Conservation (phyloP, 2,888 invertebrate genomes). For the Drosophila rellima region DNA sequence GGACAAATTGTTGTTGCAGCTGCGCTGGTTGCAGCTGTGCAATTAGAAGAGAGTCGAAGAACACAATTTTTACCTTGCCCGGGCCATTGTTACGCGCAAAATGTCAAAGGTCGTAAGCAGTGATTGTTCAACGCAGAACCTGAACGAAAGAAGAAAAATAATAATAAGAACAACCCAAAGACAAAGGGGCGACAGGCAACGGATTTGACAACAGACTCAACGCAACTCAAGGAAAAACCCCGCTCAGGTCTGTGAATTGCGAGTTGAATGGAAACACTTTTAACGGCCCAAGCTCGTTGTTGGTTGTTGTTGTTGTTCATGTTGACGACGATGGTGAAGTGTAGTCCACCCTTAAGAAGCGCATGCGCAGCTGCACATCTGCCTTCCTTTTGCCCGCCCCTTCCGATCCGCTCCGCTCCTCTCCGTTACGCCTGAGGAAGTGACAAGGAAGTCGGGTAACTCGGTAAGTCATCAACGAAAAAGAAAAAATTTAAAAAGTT, state of each 20-base stretch:
- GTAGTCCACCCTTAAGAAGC: constrained; percentile 68
- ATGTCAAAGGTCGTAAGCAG: constrained; percentile 76
- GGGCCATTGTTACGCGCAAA: constrained; percentile 64
- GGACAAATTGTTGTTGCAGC: constrained; percentile 66
- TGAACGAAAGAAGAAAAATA: constrained; percentile 32
- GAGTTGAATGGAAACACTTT: constrained; percentile 22
- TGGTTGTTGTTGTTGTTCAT: too few relatives aligned
- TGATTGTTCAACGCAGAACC: constrained; percentile 61
- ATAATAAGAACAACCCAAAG: constrained; percentile 43
- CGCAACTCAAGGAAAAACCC: constrained; percentile 50
- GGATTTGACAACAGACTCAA: constrained; percentile 41
- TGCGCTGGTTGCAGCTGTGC: constrained; percentile 66
- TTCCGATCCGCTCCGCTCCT: constrained; percentile 27
- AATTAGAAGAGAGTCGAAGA: constrained; percentile 34
- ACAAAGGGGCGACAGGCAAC: constrained; percentile 55
- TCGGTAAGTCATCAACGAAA: constrained; percentile 11
- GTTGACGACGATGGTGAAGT: constrained; percentile 1
- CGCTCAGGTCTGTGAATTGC: constrained; percentile 37
- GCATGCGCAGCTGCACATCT: constrained; percentile 71
- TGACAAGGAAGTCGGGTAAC: constrained; percentile 42
- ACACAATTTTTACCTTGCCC: constrained; percentile 44
- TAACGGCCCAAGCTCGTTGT: constrained; percentile 39
- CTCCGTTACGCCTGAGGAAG: constrained; percentile 67
- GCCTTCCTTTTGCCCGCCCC: constrained; percentile 5
- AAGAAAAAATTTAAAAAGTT: constrained; percentile 37